Base-by-base conservation (phyloP, 1,140 invertebrate species). In the Trypoxylus dichotomus region DNA sequence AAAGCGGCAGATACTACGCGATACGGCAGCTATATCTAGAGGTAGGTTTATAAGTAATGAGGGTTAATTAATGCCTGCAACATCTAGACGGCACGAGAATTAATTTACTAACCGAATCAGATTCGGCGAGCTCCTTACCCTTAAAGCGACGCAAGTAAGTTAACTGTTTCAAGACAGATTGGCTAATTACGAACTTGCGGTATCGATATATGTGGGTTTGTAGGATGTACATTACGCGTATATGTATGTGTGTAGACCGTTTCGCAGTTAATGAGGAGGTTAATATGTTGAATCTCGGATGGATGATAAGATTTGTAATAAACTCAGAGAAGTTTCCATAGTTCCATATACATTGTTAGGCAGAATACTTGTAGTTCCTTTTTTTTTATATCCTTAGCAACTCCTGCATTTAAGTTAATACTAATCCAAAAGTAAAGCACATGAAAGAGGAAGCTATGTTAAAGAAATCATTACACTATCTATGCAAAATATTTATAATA, bases 101-200 rank as follows among this genome's bases (percentile, higher is more conserved):
- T 68, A 68, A 68, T 68, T 68, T 68, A 68, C 27, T 68, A 68
- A 7, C 21, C 21, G 60, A 68, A 29, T 68, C 60, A 68, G 24
- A 68, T 68, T 68, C 60, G 21, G 60, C 24, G 60, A 68, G 27
- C 19, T 29, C 2, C 60, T 1, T 27, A 68, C 27, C 3, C 21
- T 37, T n/a, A 25, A 3, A 7, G 60, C 60, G 25, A 27, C 1
- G 6, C 21, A 21, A n/a, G 24, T 19, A 25, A 68, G 60, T 27
- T 68, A 68, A 68, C 60, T 68, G 60, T 15, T 68, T 68, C 27
- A 29, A 68, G 60, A 68, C 24, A 68, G 60, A 68, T 68, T 25
- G 24, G 60, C 8, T 68, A 68, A 68, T 68, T 68, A 68, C 24
- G 24, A 68, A 1, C 27, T 68, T 29, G 27, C 7, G 27, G 60